Conservation (phyloP, 2,888 invertebrate genomes). For the Stenotaenia linearis region DNA sequence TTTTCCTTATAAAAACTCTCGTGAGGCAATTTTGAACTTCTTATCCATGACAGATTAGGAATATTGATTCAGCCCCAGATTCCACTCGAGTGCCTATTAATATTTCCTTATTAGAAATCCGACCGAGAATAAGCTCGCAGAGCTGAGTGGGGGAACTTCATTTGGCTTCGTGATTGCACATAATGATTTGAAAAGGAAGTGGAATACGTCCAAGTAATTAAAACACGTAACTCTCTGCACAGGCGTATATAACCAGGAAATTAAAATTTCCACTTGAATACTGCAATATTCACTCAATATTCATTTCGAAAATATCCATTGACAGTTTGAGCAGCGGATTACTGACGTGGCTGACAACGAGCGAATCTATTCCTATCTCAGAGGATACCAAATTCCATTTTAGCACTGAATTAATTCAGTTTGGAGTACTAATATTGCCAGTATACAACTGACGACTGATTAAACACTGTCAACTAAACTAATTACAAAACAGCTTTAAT, state of each 20-base stretch:
- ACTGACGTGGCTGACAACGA: not conserved
- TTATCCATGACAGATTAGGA: slow-evolving; percentile 20
- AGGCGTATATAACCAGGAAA: not conserved
- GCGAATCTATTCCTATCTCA: not conserved
- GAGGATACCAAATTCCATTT: not conserved
- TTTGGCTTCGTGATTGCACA: not conserved
- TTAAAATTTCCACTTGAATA: not conserved
- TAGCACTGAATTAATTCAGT: slow-evolving; percentile 1
- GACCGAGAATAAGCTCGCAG: not conserved
- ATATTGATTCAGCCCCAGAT: not conserved
- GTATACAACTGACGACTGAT: slow-evolving; percentile 2
- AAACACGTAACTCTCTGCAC: not conserved
- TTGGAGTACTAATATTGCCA: slow-evolving; percentile 1
- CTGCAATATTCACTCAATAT: not conserved
- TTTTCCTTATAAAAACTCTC: not conserved
- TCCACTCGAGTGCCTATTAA: slow-evolving; percentile 2
- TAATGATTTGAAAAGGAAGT: not conserved
- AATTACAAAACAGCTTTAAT: slow-evolving; percentile 26
- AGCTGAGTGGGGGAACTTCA: not conserved
- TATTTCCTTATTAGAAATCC: slow-evolving; percentile 10
- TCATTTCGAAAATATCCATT: not conserved
- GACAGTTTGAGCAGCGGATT: not conserved
- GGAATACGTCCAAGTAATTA: not conserved
- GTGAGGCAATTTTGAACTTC: slow-evolving; percentile 10
- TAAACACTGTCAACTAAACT: slow-evolving; percentile 23